These are phyloP conservation scores for Noctua janthe DNA, from an alignment of 2,888 invertebrate species.

Conservation along the genomic window DNA sequence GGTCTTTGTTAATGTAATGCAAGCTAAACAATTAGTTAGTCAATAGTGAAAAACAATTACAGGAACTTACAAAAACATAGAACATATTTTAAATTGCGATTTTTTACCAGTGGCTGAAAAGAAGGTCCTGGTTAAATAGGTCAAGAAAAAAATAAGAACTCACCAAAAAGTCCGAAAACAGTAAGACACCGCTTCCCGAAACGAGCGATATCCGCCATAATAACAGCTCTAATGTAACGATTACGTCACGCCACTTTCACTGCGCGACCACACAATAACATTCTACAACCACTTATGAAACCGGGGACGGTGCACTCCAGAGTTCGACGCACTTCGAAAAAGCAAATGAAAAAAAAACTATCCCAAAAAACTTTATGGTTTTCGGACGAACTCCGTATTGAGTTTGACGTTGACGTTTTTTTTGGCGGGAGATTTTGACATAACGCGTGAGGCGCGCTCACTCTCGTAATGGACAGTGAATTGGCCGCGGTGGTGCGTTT, in stretches of 20 bases:
- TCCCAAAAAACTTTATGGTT: conserved; percentile 68
- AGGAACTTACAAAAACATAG: background rate
- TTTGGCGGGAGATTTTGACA: conserved; percentile 80
- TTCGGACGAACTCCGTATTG: conserved; percentile 64
- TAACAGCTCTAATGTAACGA: conserved; percentile 84
- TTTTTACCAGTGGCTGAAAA: background rate
- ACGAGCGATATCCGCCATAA: conserved; percentile 85
- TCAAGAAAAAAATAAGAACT: conserved; percentile 66
- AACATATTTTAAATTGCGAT: background rate
- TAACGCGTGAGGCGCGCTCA: conserved; percentile 84
- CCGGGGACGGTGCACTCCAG: conserved; percentile 81
- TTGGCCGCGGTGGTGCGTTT: conserved; percentile 76
- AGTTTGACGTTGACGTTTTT: conserved; percentile 72
- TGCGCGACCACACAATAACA: conserved; percentile 81
- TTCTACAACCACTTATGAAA: conserved; percentile 84
- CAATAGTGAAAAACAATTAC: background rate
- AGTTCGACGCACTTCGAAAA: conserved; percentile 82
- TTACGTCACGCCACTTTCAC: conserved; percentile 90
- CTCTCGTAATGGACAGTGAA: conserved; percentile 85
- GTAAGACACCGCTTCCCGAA: conserved; percentile 84
- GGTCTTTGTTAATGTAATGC: background rate
- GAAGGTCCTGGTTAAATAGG: background rate
- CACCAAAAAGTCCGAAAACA: conserved; percentile 79
- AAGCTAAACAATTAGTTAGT: background rate
- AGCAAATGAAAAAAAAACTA: conserved; percentile 64